Base-by-base conservation (phyloP, 2,888 invertebrate species). In the Agrilus mali region DNA sequence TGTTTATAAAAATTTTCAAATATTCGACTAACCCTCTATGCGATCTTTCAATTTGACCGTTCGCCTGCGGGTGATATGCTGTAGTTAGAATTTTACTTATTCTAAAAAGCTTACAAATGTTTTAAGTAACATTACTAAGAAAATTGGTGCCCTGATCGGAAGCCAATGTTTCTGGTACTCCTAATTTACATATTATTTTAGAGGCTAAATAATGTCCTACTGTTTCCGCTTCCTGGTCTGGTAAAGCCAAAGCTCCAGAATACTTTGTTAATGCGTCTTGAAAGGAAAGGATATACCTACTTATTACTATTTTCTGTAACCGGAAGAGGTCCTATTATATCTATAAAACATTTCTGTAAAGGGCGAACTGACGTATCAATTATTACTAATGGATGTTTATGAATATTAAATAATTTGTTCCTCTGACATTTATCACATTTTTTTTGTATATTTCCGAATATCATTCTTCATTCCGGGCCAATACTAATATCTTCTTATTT, bases 361-460 rank as follows among this genome's bases (percentile, higher is more conserved):
- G n/a, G 54, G 43, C 51, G 46, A 27, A 48, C 43, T 1, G 52
- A 47, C 1, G 58, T 59, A 12, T 57, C 53, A n/a, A 57, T 60
- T 12, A 59, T 55, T 50, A 57, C 53, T 55, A 63, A 55, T 1
- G 63, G 60, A 16, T 49, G 40, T 49, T 50, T 54, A 36, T 44
- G 45, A 40, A 49, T 47, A 5, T 47, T 17, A 15, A 40, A 43
- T 3, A 42, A 50, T 51, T 60, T 60, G 38, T 51, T 55, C 38
- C 39, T 44, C 45, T 58, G 55, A 45, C 55, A 57, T 4, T 51
- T 49, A 33, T 47, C 43, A 31, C 48, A 50, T 4, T 38, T 44
- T 37, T 44, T 43, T 10, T 31, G 51, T 40, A 15, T 43, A 46
- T n/a, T 46, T 41, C 34, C 38, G 40, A 17, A 49, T 47, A 37